Percentiles rank a stretch among this genome's conserved stretches.
phyloP scores from a whole-genome alignment of 2,888 invertebrate genomes.

The Amorpha juglandis region DNA sequence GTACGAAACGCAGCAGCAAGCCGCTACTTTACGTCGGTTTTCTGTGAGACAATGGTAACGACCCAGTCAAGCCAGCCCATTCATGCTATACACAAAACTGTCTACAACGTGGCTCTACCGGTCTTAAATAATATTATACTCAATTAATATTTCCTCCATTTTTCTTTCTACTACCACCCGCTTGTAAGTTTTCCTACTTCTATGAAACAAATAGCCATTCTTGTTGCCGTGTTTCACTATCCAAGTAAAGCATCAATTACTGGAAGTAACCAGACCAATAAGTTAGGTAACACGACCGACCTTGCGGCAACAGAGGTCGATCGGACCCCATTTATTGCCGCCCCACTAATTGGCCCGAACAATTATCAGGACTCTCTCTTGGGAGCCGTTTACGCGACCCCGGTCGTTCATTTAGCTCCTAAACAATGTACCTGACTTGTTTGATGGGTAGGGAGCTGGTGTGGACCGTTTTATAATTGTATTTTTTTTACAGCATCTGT shows the following conservation, averaged over 20 bases:
- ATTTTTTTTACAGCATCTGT: not conserved
- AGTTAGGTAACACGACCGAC: not conserved
- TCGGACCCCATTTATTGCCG: conserved; percentile 19
- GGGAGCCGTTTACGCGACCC: conserved; percentile 6
- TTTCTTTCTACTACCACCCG: too few relatives aligned
- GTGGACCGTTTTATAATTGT: not conserved
- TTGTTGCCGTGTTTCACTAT: not conserved
- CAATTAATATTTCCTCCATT: too few relatives aligned
- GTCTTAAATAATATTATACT: too few relatives aligned
- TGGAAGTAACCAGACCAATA: conserved; percentile 10
- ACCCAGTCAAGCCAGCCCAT: too few relatives aligned
- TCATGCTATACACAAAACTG: too few relatives aligned
- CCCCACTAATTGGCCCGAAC: conserved; percentile 17
- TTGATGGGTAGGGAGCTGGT: not conserved
- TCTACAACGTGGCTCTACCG: too few relatives aligned
- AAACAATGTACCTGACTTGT: conserved; percentile 11
- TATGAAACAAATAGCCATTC: too few relatives aligned
- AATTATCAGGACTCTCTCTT: conserved; percentile 3
- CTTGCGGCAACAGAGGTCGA: conserved; percentile 17
- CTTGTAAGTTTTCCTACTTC: too few relatives aligned
- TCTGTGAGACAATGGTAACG: too few relatives aligned
- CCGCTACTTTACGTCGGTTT: too few relatives aligned
- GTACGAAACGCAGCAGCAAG: too few relatives aligned
- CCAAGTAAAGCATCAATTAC: conserved; percentile 11
- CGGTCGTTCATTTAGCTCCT: not conserved